Base-by-base conservation (phyloP, 2,113 vertebrate species). In the Meles meles region DNA sequence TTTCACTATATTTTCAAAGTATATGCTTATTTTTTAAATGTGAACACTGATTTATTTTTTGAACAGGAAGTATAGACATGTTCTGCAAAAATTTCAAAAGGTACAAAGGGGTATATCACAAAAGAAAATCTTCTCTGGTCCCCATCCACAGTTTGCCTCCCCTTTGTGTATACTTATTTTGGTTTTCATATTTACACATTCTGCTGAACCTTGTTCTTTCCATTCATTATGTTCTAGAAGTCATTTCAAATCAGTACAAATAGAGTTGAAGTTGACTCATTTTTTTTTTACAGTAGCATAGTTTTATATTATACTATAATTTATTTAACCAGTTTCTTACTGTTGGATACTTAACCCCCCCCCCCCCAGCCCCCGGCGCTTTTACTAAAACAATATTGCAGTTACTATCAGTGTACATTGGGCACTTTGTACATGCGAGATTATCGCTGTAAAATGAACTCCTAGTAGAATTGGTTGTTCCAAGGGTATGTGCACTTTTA, bases 1-100 rank as follows among this genome's bases (percentile, higher is more conserved):
- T 88, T 94, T 89, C 44, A 92, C n/a, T 83, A 15, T 67, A 47
- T 47, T 97, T 94, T 90, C 47, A 94, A 61, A 94, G 44, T 72
- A 57, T 80, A 17, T 34, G 49, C 42, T 52, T 39, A 65, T 42
- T 67, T 52, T 76, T 88, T 31, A 86, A 88, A 20, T 39, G 8
- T 65, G 55, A 96, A 71, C 44, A 76, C 44, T 55, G 47, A 14
- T 39, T 74, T 83, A 72, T 34, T 81, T 95, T 95, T 90, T 94
- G 13, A 83, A 61, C 5, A 49, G 27, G n/a, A 96, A 74, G n/a
- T 74, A 63, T 5, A 74, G 18, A 59, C 6, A 59, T 8, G 39
- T 61, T 87, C 65, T 83, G 3, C 67, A 87, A 49, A 89, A 65
- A 31, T 18, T 85, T 82, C 25, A 21, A 65, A 77, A 72, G 82